Base-by-base conservation (phyloP, 2,888 invertebrate species). In the Pollenia angustigena region DNA sequence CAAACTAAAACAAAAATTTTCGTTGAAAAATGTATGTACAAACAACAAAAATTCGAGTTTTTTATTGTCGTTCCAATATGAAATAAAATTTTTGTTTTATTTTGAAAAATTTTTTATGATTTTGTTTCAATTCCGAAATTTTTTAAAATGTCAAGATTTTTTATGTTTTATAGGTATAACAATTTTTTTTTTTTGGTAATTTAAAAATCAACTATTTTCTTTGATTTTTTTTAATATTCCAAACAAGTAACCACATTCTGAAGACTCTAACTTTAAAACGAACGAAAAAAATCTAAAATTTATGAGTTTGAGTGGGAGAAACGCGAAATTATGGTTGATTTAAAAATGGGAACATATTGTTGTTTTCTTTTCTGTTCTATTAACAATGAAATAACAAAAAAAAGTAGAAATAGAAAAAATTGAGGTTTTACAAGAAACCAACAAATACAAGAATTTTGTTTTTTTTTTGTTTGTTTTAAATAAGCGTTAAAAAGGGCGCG, bases 401-500 rank as follows among this genome's bases (percentile, higher is more conserved):
- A 44, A 44, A 71, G 56, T 54, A 69, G 16, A 76, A 60, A 32
- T 56, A 18, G 32, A 18, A 18, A 18, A 56, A 72, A 82, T 80
- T 75, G 58, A 82, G 52, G 68, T 54, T 75, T 69, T 48, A 11
- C 42, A 46, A 68, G 32, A 48, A 48, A 56, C 16, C 68, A 54
- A 48, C 12, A 66, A 69, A 68, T 46, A 0, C 62, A 46, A 32
- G 23, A 69, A 81, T 4, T 6, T 40, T 52, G 10, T 9, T 40
- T 14, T 58, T 32, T 58, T 10, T 14, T 58, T 58, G 32, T 32
- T 58, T 23, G 32, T 58, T 32, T 32, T n/a, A 16, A 11, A 56
- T 44, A 32, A 69, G n/a, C 16, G 52, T 23, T 68, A 76, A 80
- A 83, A 72, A 83, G 78, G 83, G 71, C 78, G 72, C 83, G 71